Evolutionary conservation across 2,113 vertebrate genomes (phyloP), one percentile per base, ranked within the genome.

Genomic region (Menidia beryllina): DNA sequence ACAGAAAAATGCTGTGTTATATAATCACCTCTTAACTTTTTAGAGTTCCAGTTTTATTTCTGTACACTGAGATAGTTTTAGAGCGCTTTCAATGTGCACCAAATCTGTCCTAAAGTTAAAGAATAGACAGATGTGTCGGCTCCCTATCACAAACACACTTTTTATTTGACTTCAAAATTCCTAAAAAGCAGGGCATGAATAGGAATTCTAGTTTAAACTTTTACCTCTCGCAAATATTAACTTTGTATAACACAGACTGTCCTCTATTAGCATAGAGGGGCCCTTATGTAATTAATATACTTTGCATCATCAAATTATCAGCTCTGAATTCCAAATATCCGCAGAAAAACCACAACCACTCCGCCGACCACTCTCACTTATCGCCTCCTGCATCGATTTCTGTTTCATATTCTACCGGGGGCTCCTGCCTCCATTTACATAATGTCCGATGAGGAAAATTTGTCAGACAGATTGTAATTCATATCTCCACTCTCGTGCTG

Each of bases 341-440:
- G 71, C 55, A 63, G 61, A 71, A 79, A 58, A 82, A 75, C n/a
- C 79, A 82, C 60, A 85, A 68, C 61, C 79, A 84, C 74, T 88
- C 84, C 78, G 84, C 79, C 84, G 78, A 77, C 83, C 81, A 84
- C 79, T 75, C 79, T 83, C 82, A 77, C 88, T 90, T 78, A 87
- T 87, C 85, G 72, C 81, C 85, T 86, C 66, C 85, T 76, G 86
- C 86, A 90, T 92, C 72, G 68, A 88, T 87, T 91, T 86, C 85
- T 82, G 66, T 86, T 89, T 83, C 79, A 88, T 88, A 88, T 81
- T 63, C 87, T 76, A 83, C 87, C 76, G 79, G 83, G 90, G 89
- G 87, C 87, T 90, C 88, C 85, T 64, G 78, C 72, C 3, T n/a
- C 55, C 74, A 91, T 91, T 91, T 90, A 84, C 89, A 91, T 90